Percentiles rank a stretch among this genome's conserved stretches.
These are phyloP conservation scores for Cyanoderma ruficeps DNA, from an alignment of 2,113 vertebrate species.

Conservation along the genomic window DNA sequence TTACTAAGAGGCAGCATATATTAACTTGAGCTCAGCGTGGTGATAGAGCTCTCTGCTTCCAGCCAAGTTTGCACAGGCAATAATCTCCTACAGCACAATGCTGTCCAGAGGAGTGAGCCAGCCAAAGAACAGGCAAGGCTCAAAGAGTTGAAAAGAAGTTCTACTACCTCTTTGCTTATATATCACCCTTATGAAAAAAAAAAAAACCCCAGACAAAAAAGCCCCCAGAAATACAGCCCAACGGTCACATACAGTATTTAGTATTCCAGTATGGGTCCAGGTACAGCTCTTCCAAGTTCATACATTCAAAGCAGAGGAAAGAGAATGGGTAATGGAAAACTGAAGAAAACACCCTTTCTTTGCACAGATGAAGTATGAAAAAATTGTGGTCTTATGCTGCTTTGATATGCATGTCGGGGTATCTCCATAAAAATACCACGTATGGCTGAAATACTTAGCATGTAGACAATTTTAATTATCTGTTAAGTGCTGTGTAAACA, in stretches of 20 bases:
- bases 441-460: slow-evolving; percentile 19
- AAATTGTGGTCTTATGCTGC: not conserved
- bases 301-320: not conserved
- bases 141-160: not conserved
- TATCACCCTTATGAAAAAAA: not conserved
- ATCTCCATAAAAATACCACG: not conserved
- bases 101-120: not conserved
- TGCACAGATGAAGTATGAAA: not conserved
- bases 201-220: not conserved
- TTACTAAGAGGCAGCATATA: not conserved
- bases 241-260: not conserved
- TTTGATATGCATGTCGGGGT: not conserved
- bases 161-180: not conserved
- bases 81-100: not conserved
- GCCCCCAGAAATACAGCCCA: not conserved
- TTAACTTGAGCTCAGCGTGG: not conserved
- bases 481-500: slow-evolving; percentile 17
- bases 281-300: not conserved
- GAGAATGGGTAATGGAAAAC: not conserved
- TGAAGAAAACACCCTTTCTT: not conserved
- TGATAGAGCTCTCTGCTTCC: not conserved
- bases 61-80: not conserved
- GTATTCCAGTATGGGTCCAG: not conserved
- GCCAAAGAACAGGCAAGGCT: not conserved
- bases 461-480: slow-evolving; percentile 23